phyloP scores from a whole-genome alignment of 2,797 vertebrate genomes.

The Pangasius sanitwongsei region DNA sequence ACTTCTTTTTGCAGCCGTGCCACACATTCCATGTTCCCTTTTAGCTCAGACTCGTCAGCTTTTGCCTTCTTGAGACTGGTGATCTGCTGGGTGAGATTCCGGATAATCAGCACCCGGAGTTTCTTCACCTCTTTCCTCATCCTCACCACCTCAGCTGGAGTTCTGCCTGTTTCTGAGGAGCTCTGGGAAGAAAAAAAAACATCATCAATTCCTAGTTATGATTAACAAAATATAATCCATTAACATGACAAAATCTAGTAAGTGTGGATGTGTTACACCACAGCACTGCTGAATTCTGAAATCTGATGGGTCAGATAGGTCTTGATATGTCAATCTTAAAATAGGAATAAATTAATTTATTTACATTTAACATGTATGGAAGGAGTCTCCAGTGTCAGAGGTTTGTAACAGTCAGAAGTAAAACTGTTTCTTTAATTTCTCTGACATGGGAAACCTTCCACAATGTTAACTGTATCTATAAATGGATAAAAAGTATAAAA shows the following conservation, averaged over 20 bases:
- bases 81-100: constrained; percentile 85
- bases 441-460: neutral
- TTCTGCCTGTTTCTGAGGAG: neutral
- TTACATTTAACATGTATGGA: neutral
- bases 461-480: neutral
- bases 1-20: constrained; percentile 88
- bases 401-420: neutral
- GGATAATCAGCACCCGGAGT: constrained; percentile 82
- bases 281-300: neutral
- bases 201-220: neutral
- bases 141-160: constrained; percentile 82
- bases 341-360: neutral
- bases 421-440: neutral
- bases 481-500: neutral
- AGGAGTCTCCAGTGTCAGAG: neutral
- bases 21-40: constrained; percentile 83
- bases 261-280: neutral
- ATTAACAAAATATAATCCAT: neutral
- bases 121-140: constrained; percentile 96
- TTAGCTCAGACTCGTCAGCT: constrained; percentile 77
- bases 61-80: constrained; percentile 84
- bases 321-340: neutral
- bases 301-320: neutral
- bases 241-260: neutral
- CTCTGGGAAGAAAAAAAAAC: constrained; percentile 27